Evolutionary conservation across 1,140 invertebrate species (phyloP), one percentile per base, ranked within the genome.

Genomic region (Eciton burchellii): DNA sequence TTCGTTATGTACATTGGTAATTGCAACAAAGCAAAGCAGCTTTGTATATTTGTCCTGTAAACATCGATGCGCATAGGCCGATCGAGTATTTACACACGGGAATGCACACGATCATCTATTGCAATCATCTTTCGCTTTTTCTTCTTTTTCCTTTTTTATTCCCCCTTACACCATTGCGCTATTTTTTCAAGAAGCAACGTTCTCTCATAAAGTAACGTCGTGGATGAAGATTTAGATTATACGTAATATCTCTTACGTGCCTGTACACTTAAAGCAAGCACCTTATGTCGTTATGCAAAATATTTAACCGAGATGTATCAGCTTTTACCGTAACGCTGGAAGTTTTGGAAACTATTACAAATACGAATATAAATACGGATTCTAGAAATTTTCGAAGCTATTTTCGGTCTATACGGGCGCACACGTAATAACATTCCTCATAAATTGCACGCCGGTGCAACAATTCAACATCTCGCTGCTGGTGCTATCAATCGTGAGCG

Each of bases 181-280:
- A 11, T 62, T 49, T 74, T 0, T 29, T 19, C 19, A 47, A 47
- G 8, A 49, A 11, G 45, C 60, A 62, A 16, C 43, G 11, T 24
- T 19, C n/a, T 62, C 21, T 76, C 41, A 49, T 35, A 76, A 76
- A 76, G 16, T 65, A 76, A 76, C 72, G 65, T 76, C 63, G 52
- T 76, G 45, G 45, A 65, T 54, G 49, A 4, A 76, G 49, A 76
- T 76, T 35, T 63, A 52, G 12, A 62, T 14, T 49, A 1, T n/a
- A 49, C 29, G 35, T 19, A 45, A 54, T 56, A 19, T 41, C 29
- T 35, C 19, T 56, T 14, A 21, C 16, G 12, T 29, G 60, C 19
- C 11, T n/a, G n/a, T 6, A 47, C 12, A 45, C 19, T 16, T 1
- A 19, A 74, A 19, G 19, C 35, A 62, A 16, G 35, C 47, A 74